These are phyloP conservation scores for Scleropages formosus DNA, from an alignment of 2,797 vertebrate species.

Conservation along the genomic window DNA sequence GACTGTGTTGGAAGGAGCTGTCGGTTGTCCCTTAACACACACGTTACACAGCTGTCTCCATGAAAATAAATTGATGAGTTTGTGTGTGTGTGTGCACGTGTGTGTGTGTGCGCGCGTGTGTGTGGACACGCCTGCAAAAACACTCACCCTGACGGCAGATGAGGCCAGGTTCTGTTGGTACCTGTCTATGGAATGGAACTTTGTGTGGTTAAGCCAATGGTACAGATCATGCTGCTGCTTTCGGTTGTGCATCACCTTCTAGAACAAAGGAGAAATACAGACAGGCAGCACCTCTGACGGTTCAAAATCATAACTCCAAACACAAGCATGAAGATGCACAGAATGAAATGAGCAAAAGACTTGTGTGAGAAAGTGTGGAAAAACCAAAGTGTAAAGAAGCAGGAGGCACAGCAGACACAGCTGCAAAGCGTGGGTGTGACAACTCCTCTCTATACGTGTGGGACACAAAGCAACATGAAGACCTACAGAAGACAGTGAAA, in stretches of 20 bases:
- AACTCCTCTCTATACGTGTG: no score
- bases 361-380: no score
- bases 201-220: slow-evolving; percentile 97
- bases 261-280: slow-evolving; percentile 45
- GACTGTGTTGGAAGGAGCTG: no score
- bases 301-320: slow-evolving; percentile 35
- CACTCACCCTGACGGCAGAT: slow-evolving; percentile 85
- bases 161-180: slow-evolving; percentile 84
- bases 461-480: no score
- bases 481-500: neutral
- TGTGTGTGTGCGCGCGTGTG: neutral
- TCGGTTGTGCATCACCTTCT: slow-evolving; percentile 99
- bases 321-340: slow-evolving; percentile 6
- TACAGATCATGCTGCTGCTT: slow-evolving; percentile 98
- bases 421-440: no score
- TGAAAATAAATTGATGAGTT: no score
- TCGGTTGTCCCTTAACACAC: no score
- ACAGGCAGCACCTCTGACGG: slow-evolving; percentile 10
- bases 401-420: neutral
- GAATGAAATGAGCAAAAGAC: no score
- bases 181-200: slow-evolving; percentile 96
- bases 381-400: neutral
- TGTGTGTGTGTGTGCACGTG: no score
- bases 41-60: no score
- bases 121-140: slow-evolving; percentile 28